These are phyloP conservation scores for Carollia perspicillata DNA, from an alignment of 2,113 vertebrate species.

Conservation along the genomic window DNA sequence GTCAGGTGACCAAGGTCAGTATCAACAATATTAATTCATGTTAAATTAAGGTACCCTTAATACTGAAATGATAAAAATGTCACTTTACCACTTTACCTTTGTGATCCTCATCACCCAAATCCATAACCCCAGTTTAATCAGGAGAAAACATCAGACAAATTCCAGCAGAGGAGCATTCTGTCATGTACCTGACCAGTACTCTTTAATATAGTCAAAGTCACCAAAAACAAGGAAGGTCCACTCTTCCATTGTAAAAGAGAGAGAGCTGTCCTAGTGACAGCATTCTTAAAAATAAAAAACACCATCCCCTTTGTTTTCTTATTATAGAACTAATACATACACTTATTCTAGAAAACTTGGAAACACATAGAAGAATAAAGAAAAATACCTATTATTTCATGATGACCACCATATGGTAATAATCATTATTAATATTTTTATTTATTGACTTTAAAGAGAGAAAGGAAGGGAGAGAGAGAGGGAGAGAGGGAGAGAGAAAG, in stretches of 20 bases:
- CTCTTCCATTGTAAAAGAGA: not conserved
- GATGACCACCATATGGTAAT: not conserved
- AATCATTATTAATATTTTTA: not conserved
- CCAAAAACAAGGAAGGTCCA: not conserved
- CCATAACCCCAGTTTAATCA: not conserved
- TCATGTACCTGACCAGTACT: not conserved
- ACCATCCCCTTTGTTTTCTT: not conserved
- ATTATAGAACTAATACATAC: not conserved
- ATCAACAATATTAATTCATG: not conserved
- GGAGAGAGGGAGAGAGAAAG: no score
- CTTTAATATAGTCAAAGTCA: not conserved
- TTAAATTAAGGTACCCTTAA: not conserved
- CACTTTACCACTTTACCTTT: not conserved
- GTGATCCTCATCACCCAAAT: not conserved
- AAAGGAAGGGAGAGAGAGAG: no score
- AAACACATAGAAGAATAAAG: slow-evolving; percentile 8
- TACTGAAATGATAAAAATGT: not conserved
- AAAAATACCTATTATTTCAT: not conserved
- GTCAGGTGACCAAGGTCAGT: not conserved
- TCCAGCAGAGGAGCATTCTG: not conserved
- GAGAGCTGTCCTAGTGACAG: not conserved
- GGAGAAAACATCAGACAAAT: not conserved
- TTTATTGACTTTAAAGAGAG: no score
- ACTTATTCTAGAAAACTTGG: not conserved
- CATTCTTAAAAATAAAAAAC: not conserved